These are phyloP conservation scores for Gari tellinella DNA, from an alignment of 2,888 invertebrate genomes.

Conservation along the genomic window DNA sequence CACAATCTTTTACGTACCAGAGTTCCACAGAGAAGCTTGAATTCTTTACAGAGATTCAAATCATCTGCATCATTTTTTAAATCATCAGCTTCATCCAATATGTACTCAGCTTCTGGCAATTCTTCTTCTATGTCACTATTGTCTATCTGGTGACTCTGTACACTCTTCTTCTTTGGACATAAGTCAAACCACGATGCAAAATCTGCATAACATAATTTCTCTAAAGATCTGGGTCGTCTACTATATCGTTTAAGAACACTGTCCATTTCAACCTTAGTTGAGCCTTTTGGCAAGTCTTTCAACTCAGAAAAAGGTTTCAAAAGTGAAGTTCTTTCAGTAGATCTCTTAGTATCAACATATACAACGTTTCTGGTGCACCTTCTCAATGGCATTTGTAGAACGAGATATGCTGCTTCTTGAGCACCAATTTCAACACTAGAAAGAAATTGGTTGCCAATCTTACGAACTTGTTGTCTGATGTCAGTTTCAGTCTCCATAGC, in stretches of 20 bases:
- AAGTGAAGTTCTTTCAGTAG: conserved; percentile 41
- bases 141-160: background rate
- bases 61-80: conserved; percentile 2
- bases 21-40: conserved; percentile 29
- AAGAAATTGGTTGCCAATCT: conserved; percentile 57
- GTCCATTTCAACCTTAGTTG: conserved; percentile 42
- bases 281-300: conserved; percentile 38
- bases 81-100: conserved; percentile 16
- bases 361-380: conserved; percentile 38
- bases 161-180: background rate
- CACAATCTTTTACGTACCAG: conserved; percentile 6
- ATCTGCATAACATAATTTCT: conserved; percentile 46
- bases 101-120: conserved; percentile 29
- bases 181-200: conserved; percentile 40
- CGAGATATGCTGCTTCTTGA: conserved; percentile 53
- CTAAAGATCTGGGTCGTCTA: conserved; percentile 39
- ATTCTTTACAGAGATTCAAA: background rate
- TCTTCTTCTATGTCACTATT: background rate
- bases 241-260: conserved; percentile 50
- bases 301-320: conserved; percentile 36
- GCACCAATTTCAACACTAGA: conserved; percentile 50
- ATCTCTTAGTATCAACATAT: conserved; percentile 38
- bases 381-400: conserved; percentile 54
- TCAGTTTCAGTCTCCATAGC: conserved; percentile 25
- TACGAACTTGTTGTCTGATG: conserved; percentile 49